Base-by-base conservation (phyloP, 2,888 invertebrate genomes). In the Dromius quadrimaculatus region DNA sequence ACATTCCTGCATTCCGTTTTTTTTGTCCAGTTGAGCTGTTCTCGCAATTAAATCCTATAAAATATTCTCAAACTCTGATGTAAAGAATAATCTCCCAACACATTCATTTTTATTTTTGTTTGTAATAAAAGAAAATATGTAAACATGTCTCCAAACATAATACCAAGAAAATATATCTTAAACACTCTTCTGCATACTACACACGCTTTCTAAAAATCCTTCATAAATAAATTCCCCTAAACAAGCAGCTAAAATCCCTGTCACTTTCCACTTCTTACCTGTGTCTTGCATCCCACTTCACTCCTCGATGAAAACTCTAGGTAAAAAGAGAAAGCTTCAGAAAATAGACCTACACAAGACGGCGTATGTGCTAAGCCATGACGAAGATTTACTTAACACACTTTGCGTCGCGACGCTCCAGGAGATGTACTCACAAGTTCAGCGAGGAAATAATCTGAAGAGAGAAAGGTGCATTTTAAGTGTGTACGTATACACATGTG, bases 201-300 rank as follows among this genome's bases (percentile, higher is more conserved):
- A n/a, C n/a, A 28, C 50, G 50, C 50, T 23, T 47, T 15, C 28
- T 54, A 22, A 47, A 54, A 54, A 54, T 54, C 50, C 50, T 32
- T 28, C 50, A 23, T 54, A 54, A 54, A 54, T 54, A 54, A 54
- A 54, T 54, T 54, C 50, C 50, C 50, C 50, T 54, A 54, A 54
- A 54, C 50, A 54, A 54, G 50, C 50, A 54, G 28, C 50, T 54
- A 54, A 54, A 54, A 54, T 54, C 50, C 50, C 50, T 54, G 50
- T 54, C 50, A 54, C 50, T 54, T 54, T 15, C 50, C 50, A 54
- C 50, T 54, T 47, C 50, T 28, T 28, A 54, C 50, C 50, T 54
- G 50, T 15, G 19, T 19, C 22, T n/a, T n/a, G 3, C 22, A n/a
- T 2, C 47, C 4, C 22, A 8, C 22, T 5, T 47, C 28, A 28